Evolutionary conservation across 2,888 invertebrate genomes (phyloP).

Genomic region (Oeneis ivallda): DNA sequence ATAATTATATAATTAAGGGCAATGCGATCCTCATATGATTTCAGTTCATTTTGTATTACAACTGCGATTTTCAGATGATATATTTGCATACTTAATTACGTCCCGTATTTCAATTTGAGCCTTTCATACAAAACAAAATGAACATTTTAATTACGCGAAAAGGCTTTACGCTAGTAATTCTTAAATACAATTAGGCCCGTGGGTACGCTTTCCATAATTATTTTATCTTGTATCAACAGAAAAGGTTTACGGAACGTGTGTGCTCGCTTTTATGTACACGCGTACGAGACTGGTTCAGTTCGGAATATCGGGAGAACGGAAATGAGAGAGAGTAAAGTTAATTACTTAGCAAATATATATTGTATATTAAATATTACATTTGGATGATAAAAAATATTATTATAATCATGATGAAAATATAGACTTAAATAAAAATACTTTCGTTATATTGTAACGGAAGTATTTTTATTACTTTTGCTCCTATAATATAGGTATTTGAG

Average conservation of each 20-base stretch:
- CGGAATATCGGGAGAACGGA: constrained; percentile 19
- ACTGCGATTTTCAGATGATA: constrained; percentile 19
- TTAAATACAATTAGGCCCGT: constrained; percentile 30
- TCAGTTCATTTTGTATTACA: constrained; percentile 3
- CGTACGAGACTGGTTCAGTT: background rate
- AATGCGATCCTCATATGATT: background rate
- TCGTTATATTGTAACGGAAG: no score
- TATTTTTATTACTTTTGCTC: no score
- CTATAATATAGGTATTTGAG: no score
- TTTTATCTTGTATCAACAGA: constrained; percentile 26
- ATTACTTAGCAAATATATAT: constrained; percentile 5
- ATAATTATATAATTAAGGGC: background rate
- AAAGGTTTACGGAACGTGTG: constrained; percentile 22
- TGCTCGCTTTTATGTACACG: constrained; percentile 11
- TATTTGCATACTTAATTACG: constrained; percentile 31
- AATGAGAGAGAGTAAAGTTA: constrained; percentile 12
- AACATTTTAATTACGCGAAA: constrained; percentile 28
- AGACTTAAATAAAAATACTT: no score
- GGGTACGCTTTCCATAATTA: constrained; percentile 31
- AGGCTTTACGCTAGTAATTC: constrained; percentile 28
- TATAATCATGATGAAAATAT: background rate
- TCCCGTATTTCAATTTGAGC: constrained; percentile 27
- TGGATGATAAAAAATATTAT: background rate
- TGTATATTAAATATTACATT: no score
- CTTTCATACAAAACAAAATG: constrained; percentile 26